These are phyloP conservation scores for Hoplostethus atlanticus DNA, from an alignment of 2,797 vertebrate species.

Conservation along the genomic window DNA sequence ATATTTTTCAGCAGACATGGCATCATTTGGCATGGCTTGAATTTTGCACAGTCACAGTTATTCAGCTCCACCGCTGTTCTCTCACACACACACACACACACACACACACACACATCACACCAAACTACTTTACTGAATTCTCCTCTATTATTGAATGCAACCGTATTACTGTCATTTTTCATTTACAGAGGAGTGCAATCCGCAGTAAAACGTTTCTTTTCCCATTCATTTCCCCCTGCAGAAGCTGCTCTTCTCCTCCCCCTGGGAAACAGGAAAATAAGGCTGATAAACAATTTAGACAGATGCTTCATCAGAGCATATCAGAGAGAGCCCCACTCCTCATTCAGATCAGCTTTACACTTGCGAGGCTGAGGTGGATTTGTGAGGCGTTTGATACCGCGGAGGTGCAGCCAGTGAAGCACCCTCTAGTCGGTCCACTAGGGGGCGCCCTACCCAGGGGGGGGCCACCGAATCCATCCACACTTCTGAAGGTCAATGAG, in stretches of 20 bases:
- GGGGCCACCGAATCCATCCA: too few relatives aligned
- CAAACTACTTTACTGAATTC: conserved; percentile 55
- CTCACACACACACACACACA: conserved; percentile 6
- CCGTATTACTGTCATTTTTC: conserved; percentile 65
- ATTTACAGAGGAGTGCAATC: conserved; percentile 49
- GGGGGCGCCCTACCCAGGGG: conserved; percentile 11
- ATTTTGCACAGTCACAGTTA: conserved; percentile 1
- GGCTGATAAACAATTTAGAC: conserved; percentile 61
- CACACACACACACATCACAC: conserved; percentile 27
- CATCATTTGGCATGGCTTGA: conserved; percentile 4
- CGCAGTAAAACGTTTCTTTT: conserved; percentile 51
- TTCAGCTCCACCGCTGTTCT: conserved; percentile 16
- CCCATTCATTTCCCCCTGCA: conserved; percentile 55
- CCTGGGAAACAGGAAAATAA: conserved; percentile 54
- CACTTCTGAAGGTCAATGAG: neutral
- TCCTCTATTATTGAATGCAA: conserved; percentile 66
- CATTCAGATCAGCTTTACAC: conserved; percentile 59
- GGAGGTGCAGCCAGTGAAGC: conserved; percentile 18
- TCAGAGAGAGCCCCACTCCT: conserved; percentile 34
- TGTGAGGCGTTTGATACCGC: conserved; percentile 29
- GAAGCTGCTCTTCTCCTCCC: conserved; percentile 37
- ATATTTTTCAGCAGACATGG: conserved; percentile 13
- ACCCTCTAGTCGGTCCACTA: conserved; percentile 38
- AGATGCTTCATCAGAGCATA: conserved; percentile 59
- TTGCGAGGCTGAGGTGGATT: conserved; percentile 26